phyloP scores from a whole-genome alignment of 2,888 invertebrate genomes.

The Drosophila affinis region DNA sequence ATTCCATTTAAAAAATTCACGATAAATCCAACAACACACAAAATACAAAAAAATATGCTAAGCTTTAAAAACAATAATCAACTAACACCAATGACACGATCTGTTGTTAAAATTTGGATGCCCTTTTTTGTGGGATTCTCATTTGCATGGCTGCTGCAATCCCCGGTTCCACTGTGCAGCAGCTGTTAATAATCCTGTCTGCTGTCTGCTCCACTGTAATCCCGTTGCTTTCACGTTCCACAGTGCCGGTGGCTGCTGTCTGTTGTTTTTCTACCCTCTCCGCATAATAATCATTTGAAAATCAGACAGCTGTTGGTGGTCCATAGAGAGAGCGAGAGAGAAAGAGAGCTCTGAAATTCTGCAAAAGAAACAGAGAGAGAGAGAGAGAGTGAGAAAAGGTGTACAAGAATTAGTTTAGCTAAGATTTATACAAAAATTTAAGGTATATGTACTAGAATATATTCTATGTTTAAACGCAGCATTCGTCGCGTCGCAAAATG shows the following conservation, averaged over 20 bases:
- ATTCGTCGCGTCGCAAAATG: conserved; percentile 56
- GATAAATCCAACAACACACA: background rate
- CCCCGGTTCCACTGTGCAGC: background rate
- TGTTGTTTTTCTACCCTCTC: background rate
- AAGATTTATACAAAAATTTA: background rate
- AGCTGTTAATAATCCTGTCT: background rate
- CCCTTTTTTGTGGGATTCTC: background rate
- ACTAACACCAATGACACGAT: background rate
- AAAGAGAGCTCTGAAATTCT: background rate
- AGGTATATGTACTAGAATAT: conserved; percentile 20
- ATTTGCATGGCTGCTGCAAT: background rate
- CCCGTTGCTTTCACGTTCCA: background rate
- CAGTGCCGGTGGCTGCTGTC: background rate
- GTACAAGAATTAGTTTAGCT: background rate
- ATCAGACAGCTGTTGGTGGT: conserved; percentile 2
- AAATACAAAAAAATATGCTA: background rate
- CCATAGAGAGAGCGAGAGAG: conserved; percentile 5
- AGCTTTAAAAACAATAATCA: background rate
- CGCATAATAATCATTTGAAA: conserved; percentile 5
- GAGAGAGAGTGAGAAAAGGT: background rate
- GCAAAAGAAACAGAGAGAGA: background rate
- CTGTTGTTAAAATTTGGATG: background rate
- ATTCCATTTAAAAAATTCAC: background rate
- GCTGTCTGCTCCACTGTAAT: background rate
- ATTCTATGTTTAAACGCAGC: conserved; percentile 39